Evolutionary conservation across 2,113 vertebrate genomes (phyloP).

Genomic region (Xenus cinereus): DNA sequence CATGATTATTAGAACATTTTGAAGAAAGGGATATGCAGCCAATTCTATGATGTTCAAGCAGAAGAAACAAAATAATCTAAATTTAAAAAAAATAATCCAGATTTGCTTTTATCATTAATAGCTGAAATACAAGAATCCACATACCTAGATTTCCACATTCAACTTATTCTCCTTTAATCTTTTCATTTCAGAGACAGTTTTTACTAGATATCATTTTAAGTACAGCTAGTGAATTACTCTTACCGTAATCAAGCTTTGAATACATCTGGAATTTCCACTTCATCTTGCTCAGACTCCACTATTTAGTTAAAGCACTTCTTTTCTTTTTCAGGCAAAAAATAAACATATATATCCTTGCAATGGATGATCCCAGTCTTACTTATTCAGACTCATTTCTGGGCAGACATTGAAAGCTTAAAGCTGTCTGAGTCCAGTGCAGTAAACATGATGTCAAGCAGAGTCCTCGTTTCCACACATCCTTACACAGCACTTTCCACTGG

Average conservation of each 20-base stretch:
- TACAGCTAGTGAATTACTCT: not conserved
- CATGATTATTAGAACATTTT: not conserved
- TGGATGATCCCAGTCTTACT: not conserved
- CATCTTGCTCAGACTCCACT: not conserved
- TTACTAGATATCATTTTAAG: not conserved
- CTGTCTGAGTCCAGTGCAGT: not conserved
- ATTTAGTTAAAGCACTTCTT: not conserved
- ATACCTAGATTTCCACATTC: not conserved
- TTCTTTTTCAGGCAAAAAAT: not conserved
- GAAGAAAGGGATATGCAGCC: not conserved
- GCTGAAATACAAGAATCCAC: not conserved
- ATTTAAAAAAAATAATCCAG: not conserved
- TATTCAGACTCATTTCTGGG: not conserved
- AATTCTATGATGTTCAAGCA: not conserved
- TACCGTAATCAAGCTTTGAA: not conserved
- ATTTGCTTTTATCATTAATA: not conserved
- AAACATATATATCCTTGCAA: not conserved
- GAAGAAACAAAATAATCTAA: not conserved
- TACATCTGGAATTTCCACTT: not conserved
- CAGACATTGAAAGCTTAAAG: not conserved
- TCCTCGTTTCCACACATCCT: not conserved
- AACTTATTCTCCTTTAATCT: not conserved
- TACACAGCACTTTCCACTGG: slow-evolving; percentile 29
- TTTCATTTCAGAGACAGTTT: not conserved
- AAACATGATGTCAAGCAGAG: not conserved